Evolutionary conservation across 2,888 invertebrate species (phyloP).

Genomic region (Strigamia transsilvanica): DNA sequence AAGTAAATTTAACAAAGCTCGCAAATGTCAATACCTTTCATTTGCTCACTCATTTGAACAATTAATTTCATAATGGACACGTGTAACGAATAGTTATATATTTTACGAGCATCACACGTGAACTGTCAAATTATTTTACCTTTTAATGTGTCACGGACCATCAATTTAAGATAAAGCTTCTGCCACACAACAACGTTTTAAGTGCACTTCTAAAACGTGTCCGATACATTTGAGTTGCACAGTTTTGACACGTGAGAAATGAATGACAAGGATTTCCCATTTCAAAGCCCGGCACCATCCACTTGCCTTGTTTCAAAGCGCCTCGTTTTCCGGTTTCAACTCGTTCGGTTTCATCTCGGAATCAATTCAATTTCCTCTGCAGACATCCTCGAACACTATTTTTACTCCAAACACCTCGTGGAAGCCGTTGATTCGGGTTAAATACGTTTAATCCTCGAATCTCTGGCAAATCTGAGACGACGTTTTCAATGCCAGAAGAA

Average conservation of each 20-base stretch:
- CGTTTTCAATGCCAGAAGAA: background rate
- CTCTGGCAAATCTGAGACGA: constrained; percentile 3
- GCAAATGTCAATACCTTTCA: too few species aligned
- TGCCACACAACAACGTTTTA: background rate
- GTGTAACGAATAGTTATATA: too few species aligned
- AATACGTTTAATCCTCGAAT: background rate
- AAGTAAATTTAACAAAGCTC: too few species aligned
- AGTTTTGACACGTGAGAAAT: too few species aligned
- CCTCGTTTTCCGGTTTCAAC: constrained; percentile 17
- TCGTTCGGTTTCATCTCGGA: background rate
- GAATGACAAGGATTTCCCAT: too few species aligned
- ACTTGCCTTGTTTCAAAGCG: background rate
- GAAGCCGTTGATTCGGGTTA: background rate
- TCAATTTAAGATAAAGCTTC: background rate
- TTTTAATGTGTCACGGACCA: background rate
- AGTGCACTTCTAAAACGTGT: background rate
- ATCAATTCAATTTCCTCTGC: constrained; percentile 6
- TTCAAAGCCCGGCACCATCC: too few species aligned
- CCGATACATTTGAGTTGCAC: background rate
- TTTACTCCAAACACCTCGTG: background rate
- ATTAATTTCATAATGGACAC: too few species aligned
- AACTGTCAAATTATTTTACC: background rate
- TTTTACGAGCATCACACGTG: too few species aligned
- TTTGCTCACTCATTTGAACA: too few species aligned
- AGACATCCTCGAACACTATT: background rate